Evolutionary conservation across 1,140 invertebrate species (phyloP).

Genomic region (Metopolophium dirhodum): DNA sequence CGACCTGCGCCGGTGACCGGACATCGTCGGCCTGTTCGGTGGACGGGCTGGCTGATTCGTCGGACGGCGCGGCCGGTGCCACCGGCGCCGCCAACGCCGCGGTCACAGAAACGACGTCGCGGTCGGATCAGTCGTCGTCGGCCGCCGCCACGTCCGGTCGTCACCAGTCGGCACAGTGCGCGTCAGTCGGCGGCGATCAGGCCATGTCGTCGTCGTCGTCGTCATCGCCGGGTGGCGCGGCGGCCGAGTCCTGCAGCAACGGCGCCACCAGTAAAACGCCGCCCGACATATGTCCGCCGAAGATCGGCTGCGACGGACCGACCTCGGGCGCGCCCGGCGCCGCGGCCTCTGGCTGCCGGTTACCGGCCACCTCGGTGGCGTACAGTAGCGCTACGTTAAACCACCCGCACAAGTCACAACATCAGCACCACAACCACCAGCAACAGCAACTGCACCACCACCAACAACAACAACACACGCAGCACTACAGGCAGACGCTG

Average conservation of each 20-base stretch:
- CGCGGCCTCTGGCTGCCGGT: too few species aligned
- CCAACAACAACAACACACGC: neutral
- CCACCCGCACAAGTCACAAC: constrained; percentile 13
- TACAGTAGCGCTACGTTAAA: constrained; percentile 14
- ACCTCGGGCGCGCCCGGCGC: too few species aligned
- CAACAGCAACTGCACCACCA: neutral
- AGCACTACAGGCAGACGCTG: constrained; percentile 30
- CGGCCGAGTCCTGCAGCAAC: neutral
- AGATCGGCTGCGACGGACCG: neutral
- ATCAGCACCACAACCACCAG: neutral
- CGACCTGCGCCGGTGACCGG: neutral
- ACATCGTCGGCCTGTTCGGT: constrained; percentile 21
- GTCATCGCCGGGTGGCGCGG: neutral
- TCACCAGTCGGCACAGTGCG: neutral
- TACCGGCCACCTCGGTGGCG: neutral
- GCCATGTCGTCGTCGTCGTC: neutral
- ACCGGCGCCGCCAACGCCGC: neutral
- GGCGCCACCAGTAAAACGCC: constrained; percentile 11
- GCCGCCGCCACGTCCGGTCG: too few species aligned
- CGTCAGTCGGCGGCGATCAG: neutral
- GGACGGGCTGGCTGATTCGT: neutral
- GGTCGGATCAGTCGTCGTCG: neutral
- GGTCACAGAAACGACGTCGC: neutral
- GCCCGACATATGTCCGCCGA: constrained; percentile 48
- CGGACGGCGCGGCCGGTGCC: neutral